Percentiles rank a stretch among this genome's conserved stretches.
Evolutionary conservation across 1,140 invertebrate species (phyloP).

Genomic region (Papilio dardanus): DNA sequence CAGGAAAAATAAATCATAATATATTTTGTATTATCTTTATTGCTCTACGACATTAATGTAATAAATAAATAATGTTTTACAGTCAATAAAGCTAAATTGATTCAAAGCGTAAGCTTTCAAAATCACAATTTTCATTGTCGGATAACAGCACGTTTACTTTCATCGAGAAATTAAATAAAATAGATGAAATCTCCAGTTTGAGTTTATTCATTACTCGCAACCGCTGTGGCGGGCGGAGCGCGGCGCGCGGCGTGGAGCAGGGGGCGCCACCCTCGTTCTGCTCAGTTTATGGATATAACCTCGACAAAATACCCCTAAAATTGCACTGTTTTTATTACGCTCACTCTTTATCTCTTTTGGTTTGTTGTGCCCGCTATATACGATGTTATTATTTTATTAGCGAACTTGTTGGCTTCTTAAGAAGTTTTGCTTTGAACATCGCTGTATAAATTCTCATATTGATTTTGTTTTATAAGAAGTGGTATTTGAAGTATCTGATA

Average conservation of each 20-base stretch:
- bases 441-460: constrained; percentile 20
- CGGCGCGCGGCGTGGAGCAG: constrained; percentile 46
- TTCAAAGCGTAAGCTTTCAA: constrained; percentile 39
- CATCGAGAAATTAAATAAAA: constrained; percentile 77
- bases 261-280: constrained; percentile 58
- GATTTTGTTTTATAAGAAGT: constrained; percentile 5
- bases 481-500: not conserved
- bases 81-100: constrained; percentile 11
- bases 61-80: constrained; percentile 1
- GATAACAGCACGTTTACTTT: constrained; percentile 73
- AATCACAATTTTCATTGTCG: constrained; percentile 69
- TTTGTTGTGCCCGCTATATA: constrained; percentile 77
- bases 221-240: constrained; percentile 49
- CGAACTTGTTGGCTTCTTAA: constrained; percentile 45
- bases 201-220: constrained; percentile 81
- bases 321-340: constrained; percentile 82
- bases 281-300: constrained; percentile 81
- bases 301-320: constrained; percentile 82
- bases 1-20: not conserved
- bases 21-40: constrained; percentile 3
- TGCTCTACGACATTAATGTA: not conserved
- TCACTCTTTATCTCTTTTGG: constrained; percentile 80
- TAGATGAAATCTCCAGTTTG: constrained; percentile 61
- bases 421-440: constrained; percentile 34
- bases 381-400: constrained; percentile 80